These are phyloP conservation scores for Diarsia brunnea DNA, from an alignment of 2,888 invertebrate species.

Conservation along the genomic window DNA sequence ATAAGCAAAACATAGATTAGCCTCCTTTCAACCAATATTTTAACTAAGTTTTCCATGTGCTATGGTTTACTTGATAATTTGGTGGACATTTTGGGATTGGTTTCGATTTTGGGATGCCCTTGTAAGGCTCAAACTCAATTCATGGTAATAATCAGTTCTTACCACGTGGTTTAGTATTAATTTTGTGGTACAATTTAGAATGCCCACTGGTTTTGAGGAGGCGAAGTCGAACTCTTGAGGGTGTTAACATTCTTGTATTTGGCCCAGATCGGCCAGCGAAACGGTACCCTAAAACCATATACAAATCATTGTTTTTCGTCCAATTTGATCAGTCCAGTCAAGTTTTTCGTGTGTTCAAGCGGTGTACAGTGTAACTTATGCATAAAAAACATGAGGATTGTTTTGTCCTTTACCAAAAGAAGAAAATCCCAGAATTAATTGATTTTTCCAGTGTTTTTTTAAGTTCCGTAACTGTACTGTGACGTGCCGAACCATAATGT, in stretches of 20 bases:
- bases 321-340: conserved; percentile 21
- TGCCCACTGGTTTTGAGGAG: conserved; percentile 4
- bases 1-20: background rate
- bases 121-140: background rate
- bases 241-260: conserved; percentile 15
- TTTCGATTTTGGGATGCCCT: too few relatives aligned
- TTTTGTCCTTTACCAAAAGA: background rate
- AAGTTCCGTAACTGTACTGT: background rate
- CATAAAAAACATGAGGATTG: background rate
- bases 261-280: conserved; percentile 12
- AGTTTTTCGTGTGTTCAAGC: background rate
- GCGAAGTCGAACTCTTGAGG: background rate
- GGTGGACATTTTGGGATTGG: background rate
- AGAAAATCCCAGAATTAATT: background rate
- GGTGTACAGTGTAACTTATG: background rate
- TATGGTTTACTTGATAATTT: background rate
- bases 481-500: background rate
- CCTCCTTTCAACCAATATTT: background rate
- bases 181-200: conserved; percentile 25
- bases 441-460: background rate
- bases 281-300: conserved; percentile 50
- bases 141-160: conserved; percentile 48
- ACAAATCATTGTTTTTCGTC: conserved; percentile 29
- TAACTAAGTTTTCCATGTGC: background rate
- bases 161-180: conserved; percentile 41